Evolutionary conservation across 2,113 vertebrate genomes (phyloP).

Genomic region (Ptilorrhoa leucosticta): DNA sequence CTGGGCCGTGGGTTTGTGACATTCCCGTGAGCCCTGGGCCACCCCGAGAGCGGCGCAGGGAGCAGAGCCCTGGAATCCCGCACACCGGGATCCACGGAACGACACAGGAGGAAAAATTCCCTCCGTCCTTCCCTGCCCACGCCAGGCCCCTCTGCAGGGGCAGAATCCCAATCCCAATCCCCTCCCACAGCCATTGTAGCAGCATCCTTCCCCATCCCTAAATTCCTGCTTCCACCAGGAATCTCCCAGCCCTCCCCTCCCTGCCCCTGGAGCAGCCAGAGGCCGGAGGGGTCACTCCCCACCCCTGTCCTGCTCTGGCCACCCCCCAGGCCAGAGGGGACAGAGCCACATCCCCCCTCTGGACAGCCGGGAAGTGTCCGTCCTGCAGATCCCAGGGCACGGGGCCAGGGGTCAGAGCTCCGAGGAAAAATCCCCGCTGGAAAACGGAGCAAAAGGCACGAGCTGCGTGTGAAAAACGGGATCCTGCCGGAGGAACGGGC

Average conservation of each 20-base stretch:
- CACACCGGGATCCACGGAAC: background rate
- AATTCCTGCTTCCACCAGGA: accelerated
- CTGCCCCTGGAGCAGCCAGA: background rate
- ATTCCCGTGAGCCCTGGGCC: background rate
- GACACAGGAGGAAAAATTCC: background rate
- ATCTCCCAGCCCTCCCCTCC: background rate
- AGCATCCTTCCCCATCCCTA: background rate
- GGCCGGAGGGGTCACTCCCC: background rate
- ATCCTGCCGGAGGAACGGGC: accelerated
- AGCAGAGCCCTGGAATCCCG: background rate
- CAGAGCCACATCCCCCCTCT: background rate
- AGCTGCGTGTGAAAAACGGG: background rate
- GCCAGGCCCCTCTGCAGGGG: too few species aligned
- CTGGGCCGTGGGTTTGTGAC: background rate
- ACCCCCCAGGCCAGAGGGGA: background rate
- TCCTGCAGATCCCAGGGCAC: too few species aligned
- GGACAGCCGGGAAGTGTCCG: accelerated
- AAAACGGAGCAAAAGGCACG: background rate
- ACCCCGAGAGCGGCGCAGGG: too few species aligned
- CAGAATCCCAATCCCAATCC: background rate
- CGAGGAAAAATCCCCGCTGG: background rate
- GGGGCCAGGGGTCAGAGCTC: background rate
- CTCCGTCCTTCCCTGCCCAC: background rate
- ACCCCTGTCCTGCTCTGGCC: too few species aligned
- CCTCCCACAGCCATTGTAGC: background rate